Percentiles rank a stretch among this genome's conserved stretches.
Evolutionary conservation across 2,888 invertebrate genomes (phyloP).

Genomic region (Drosophila sordidula): DNA sequence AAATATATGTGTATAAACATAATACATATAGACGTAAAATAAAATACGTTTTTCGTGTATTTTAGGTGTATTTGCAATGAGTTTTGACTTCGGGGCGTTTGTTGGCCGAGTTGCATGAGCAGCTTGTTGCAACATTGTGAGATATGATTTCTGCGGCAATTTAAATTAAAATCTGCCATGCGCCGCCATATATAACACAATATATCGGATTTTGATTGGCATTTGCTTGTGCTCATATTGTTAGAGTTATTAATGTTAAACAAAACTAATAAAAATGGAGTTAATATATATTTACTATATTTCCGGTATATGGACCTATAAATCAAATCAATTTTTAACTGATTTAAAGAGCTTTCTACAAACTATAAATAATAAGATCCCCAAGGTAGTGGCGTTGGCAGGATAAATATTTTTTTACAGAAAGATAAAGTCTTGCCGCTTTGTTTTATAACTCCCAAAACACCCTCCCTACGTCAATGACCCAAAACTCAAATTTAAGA

Average conservation of each 20-base stretch:
- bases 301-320: too few relatives aligned
- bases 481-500: too few relatives aligned
- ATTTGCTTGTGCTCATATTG: neutral
- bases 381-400: too few relatives aligned
- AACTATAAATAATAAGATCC: too few relatives aligned
- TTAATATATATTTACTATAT: too few relatives aligned
- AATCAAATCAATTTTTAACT: too few relatives aligned
- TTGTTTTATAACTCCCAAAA: too few relatives aligned
- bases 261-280: too few relatives aligned
- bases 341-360: too few relatives aligned
- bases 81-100: conserved; percentile 48
- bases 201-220: conserved; percentile 5
- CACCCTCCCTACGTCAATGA: too few relatives aligned
- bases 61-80: conserved; percentile 47
- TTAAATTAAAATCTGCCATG: conserved; percentile 54
- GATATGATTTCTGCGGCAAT: conserved; percentile 44
- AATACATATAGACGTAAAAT: conserved; percentile 5
- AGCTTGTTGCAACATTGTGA: conserved; percentile 61
- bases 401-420: too few relatives aligned
- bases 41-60: conserved; percentile 33
- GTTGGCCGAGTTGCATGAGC: conserved; percentile 55
- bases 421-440: too few relatives aligned
- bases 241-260: neutral
- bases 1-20: conserved; percentile 11
- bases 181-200: conserved; percentile 8